phyloP scores from a whole-genome alignment of 2,797 vertebrate species.

The Hippopotamyrus pictus region DNA sequence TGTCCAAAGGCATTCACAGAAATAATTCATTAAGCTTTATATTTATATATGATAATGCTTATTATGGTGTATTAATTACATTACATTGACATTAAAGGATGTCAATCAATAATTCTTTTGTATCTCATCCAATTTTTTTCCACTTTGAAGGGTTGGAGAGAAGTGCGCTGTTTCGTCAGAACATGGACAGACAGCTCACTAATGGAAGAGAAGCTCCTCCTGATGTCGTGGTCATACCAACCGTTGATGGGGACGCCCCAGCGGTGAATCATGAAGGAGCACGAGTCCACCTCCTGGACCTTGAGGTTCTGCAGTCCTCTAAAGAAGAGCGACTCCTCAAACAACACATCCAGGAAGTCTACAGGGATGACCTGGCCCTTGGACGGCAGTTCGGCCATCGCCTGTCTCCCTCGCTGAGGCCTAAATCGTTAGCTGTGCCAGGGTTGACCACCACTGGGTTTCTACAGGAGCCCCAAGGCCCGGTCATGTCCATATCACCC shows the following conservation, averaged over 20 bases:
- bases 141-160: constrained; percentile 54
- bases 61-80: not conserved
- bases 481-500: constrained; percentile 94
- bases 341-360: constrained; percentile 68
- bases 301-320: constrained; percentile 65
- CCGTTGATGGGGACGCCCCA: constrained; percentile 66
- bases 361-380: constrained; percentile 67
- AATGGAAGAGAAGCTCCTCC: constrained; percentile 38
- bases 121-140: not conserved
- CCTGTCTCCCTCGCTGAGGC: constrained; percentile 61
- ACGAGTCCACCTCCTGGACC: constrained; percentile 70
- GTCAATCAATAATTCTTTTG: not conserved
- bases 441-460: constrained; percentile 70
- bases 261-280: constrained; percentile 53
- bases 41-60: not conserved
- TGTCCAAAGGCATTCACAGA: not conserved
- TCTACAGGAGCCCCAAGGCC: constrained; percentile 69
- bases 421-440: constrained; percentile 85
- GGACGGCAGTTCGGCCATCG: constrained; percentile 54
- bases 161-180: constrained; percentile 51
- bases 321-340: constrained; percentile 63
- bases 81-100: not conserved
- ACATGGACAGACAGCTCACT: constrained; percentile 34
- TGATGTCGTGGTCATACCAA: constrained; percentile 61
- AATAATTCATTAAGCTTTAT: not conserved